phyloP scores from a whole-genome alignment of 2,888 invertebrate genomes.

The Danaus chrysippus region DNA sequence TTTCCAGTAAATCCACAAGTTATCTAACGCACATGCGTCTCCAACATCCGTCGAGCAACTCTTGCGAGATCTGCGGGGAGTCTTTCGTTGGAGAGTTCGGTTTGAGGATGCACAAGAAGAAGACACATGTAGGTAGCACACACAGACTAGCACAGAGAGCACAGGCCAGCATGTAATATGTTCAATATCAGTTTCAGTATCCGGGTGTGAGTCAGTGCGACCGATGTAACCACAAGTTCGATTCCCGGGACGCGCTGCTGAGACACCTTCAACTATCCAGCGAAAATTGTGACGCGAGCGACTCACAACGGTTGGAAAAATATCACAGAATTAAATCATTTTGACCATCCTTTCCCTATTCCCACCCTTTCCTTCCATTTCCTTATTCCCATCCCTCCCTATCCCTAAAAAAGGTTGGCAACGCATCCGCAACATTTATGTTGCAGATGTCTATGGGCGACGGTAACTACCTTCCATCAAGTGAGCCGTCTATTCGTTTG shows the following conservation, averaged over 20 bases:
- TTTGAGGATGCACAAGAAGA: constrained; percentile 53
- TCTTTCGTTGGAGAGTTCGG: constrained; percentile 55
- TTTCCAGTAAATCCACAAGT: constrained; percentile 51
- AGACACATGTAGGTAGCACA: constrained; percentile 49
- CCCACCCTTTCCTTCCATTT: no score
- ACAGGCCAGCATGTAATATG: background rate
- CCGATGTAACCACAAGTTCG: constrained; percentile 22
- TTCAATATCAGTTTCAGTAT: constrained; percentile 11
- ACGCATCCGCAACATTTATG: no score
- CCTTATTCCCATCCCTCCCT: no score
- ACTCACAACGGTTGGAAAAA: constrained; percentile 36
- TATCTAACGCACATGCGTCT: constrained; percentile 56
- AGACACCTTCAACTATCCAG: constrained; percentile 31
- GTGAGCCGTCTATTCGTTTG: no score
- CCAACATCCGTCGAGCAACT: constrained; percentile 50
- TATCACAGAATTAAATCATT: no score
- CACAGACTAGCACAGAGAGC: no score
- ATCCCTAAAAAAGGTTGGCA: no score
- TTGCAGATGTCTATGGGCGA: no score
- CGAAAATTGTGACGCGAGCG: background rate
- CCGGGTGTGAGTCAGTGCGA: constrained; percentile 17
- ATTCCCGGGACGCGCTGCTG: constrained; percentile 19
- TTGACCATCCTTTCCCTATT: no score
- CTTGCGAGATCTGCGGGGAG: constrained; percentile 55
- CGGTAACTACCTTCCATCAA: no score